These are phyloP conservation scores for Sabellastarte sp. DNA, from an alignment of 2,888 invertebrate genomes.

Conservation along the genomic window DNA sequence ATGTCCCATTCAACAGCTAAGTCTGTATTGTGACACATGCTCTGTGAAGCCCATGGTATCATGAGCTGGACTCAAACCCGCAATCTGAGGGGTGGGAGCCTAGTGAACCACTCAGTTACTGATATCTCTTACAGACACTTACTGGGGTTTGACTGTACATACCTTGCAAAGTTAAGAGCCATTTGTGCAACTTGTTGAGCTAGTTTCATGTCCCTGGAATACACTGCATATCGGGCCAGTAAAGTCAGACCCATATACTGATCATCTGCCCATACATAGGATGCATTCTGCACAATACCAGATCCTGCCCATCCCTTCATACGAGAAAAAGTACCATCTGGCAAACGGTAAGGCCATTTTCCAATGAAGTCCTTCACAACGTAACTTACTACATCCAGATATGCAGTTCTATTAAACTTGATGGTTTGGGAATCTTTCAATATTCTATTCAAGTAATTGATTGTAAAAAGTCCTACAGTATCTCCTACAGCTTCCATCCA, in stretches of 20 bases:
- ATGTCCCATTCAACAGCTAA: no score
- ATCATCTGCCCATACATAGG: conserved; percentile 13
- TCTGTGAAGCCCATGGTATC: no score
- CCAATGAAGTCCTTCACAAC: conserved; percentile 1
- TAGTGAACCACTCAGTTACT: no score
- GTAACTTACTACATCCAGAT: conserved; percentile 1
- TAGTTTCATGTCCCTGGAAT: not conserved
- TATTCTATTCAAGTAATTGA: conserved; percentile 6
- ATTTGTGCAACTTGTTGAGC: not conserved
- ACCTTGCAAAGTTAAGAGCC: conserved; percentile 2
- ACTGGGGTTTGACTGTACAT: no score
- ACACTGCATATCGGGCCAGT: not conserved
- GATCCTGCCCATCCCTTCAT: not conserved
- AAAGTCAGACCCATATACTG: conserved; percentile 14
- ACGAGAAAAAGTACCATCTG: conserved; percentile 10
- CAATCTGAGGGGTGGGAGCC: no score
- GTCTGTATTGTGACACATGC: no score
- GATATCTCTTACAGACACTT: no score
- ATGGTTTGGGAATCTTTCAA: not conserved
- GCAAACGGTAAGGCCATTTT: conserved; percentile 2
- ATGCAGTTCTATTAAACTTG: not conserved
- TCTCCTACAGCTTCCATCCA: conserved; percentile 6
- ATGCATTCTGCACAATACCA: conserved; percentile 3
- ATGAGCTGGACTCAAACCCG: no score
- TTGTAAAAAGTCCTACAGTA: conserved; percentile 6